Percentiles rank a stretch among this genome's conserved stretches.
Conservation (phyloP, 2,113 vertebrate genomes). For the Tenebrosternarchus preto region DNA sequence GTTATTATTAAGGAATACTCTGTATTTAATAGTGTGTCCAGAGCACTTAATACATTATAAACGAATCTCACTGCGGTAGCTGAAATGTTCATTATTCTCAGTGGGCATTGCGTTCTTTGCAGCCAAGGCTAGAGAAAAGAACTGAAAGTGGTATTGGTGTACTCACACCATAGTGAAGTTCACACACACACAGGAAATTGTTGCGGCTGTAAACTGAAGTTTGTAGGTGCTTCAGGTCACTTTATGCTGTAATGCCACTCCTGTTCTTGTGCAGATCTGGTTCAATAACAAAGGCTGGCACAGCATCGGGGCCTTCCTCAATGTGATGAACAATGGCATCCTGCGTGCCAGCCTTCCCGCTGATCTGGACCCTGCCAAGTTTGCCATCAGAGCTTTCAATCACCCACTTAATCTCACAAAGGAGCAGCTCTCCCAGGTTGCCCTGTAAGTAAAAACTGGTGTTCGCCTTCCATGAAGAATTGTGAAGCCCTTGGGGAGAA, state of each 20-base stretch:
- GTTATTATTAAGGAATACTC: not conserved
- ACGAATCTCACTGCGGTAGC: too few species aligned
- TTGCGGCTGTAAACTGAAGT: not conserved
- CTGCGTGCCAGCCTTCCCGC: constrained; percentile 84
- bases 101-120: too few species aligned
- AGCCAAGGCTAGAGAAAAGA: too few species aligned
- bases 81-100: too few species aligned
- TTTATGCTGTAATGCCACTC: constrained; percentile 29
- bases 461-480: too few species aligned
- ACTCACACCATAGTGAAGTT: not conserved
- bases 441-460: constrained; percentile 81
- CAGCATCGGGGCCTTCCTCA: constrained; percentile 90
- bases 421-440: constrained; percentile 96
- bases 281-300: constrained; percentile 99
- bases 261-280: constrained; percentile 83
- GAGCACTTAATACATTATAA: too few species aligned
- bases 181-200: not conserved
- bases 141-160: too few species aligned
- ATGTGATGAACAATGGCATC: constrained; percentile 95
- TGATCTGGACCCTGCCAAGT: constrained; percentile 80
- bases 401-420: constrained; percentile 97
- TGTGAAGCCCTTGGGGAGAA: too few species aligned
- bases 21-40: not conserved
- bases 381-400: constrained; percentile 90
- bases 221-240: not conserved